Evolutionary conservation across 2,888 invertebrate species (phyloP).

Genomic region (Pterostichus madidus): DNA sequence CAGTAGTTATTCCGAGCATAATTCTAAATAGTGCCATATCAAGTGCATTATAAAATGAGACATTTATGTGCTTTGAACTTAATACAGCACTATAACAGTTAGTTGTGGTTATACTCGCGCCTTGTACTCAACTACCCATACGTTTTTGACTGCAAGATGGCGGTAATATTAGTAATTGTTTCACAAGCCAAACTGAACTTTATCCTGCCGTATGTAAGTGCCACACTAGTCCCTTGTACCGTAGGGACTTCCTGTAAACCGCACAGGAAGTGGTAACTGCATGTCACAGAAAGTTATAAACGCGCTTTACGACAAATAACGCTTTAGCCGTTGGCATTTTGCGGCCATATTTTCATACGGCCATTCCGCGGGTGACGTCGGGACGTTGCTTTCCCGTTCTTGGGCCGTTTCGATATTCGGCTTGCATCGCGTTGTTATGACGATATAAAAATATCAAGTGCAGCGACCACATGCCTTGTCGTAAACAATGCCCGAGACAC

Average conservation of each 20-base stretch:
- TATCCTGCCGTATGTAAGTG: background rate
- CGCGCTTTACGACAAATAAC: constrained; percentile 58
- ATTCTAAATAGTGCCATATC: background rate
- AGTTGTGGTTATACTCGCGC: constrained; percentile 16
- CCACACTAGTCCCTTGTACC: background rate
- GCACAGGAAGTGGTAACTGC: constrained; percentile 54
- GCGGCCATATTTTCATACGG: constrained; percentile 43
- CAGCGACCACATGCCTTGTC: constrained; percentile 15
- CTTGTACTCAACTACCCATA: background rate
- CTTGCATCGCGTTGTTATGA: constrained; percentile 44
- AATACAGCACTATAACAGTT: constrained; percentile 25
- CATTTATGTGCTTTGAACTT: constrained; percentile 22
- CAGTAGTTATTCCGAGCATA: background rate
- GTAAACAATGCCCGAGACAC: constrained; percentile 34
- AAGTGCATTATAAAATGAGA: constrained; percentile 16
- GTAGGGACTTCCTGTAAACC: background rate
- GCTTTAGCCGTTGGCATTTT: constrained; percentile 33
- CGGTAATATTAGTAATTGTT: constrained; percentile 42
- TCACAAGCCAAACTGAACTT: background rate
- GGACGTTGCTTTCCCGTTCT: background rate
- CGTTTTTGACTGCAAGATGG: constrained; percentile 39
- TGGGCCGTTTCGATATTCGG: constrained; percentile 40
- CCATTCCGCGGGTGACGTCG: background rate
- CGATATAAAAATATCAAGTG: constrained; percentile 58
- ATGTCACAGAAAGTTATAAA: constrained; percentile 58